Percentiles rank a stretch among this genome's conserved stretches.
These are phyloP conservation scores for Ichneumoninae sp. DNA, from an alignment of 2,888 invertebrate genomes.

Conservation along the genomic window DNA sequence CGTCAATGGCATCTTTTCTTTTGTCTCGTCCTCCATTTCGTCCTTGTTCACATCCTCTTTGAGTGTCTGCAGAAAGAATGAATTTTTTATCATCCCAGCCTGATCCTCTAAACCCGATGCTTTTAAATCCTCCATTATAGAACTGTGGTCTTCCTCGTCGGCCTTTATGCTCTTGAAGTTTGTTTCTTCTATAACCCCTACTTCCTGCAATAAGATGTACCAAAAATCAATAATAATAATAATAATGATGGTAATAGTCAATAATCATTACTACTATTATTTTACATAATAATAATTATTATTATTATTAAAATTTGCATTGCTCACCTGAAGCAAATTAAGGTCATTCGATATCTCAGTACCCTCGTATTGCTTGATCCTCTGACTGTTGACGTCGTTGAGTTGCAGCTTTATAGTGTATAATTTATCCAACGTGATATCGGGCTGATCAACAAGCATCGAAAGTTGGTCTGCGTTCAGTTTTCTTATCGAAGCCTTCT, in stretches of 20 bases:
- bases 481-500: slow-evolving; percentile 89
- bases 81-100: slow-evolving; percentile 69
- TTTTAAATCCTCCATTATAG: slow-evolving; percentile 79
- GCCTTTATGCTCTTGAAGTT: background rate
- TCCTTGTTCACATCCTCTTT: slow-evolving; percentile 45
- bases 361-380: slow-evolving; percentile 36
- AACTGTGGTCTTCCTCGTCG: slow-evolving; percentile 44
- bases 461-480: slow-evolving; percentile 89
- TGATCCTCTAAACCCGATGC: slow-evolving; percentile 70
- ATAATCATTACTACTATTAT: background rate
- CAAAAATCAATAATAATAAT: background rate
- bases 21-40: slow-evolving; percentile 58
- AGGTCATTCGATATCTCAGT: slow-evolving; percentile 14
- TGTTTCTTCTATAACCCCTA: background rate
- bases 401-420: slow-evolving; percentile 85
- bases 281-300: background rate
- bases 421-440: slow-evolving; percentile 86
- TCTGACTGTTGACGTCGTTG: slow-evolving; percentile 12
- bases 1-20: slow-evolving; percentile 2
- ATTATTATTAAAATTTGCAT: background rate
- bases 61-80: slow-evolving; percentile 63
- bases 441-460: slow-evolving; percentile 87
- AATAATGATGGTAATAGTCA: background rate
- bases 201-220: background rate
- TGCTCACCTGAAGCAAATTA: slow-evolving; percentile 39